phyloP scores from a whole-genome alignment of 2,888 invertebrate species.

The Spilarctia lutea region DNA sequence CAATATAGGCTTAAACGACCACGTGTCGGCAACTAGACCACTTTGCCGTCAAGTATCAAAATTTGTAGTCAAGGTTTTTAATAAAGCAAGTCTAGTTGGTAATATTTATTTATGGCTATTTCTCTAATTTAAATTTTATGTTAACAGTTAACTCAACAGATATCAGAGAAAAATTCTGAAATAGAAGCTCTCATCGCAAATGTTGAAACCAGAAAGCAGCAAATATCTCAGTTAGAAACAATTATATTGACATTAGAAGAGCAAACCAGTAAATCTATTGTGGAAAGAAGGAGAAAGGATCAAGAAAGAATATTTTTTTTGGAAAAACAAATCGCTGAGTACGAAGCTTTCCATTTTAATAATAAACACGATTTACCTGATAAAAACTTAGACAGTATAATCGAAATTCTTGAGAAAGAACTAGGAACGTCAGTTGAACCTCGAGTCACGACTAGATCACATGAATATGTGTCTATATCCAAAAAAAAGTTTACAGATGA shows the following conservation, averaged over 20 bases:
- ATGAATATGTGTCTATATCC: conserved; percentile 32
- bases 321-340: conserved; percentile 66
- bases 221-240: conserved; percentile 73
- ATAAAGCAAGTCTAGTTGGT: neutral
- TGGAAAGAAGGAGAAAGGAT: conserved; percentile 66
- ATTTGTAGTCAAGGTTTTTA: neutral
- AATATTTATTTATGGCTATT: neutral
- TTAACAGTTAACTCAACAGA: conserved; percentile 66
- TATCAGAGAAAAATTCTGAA: conserved; percentile 72
- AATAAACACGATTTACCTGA: conserved; percentile 59
- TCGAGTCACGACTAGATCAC: conserved; percentile 38
- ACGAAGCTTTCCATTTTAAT: conserved; percentile 58
- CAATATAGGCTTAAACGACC: too few species aligned
- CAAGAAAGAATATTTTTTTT: conserved; percentile 65
- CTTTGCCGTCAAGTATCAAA: too few species aligned
- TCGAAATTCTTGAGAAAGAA: conserved; percentile 79
- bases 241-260: conserved; percentile 77
- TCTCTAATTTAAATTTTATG: conserved; percentile 16
- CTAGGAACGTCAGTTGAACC: conserved; percentile 63
- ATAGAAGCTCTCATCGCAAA: conserved; percentile 66
- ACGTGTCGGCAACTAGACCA: too few species aligned
- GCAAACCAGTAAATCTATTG: conserved; percentile 62
- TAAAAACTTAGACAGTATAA: conserved; percentile 73
- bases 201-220: conserved; percentile 66
- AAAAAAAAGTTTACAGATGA: conserved; percentile 49